Evolutionary conservation across 2,888 invertebrate genomes (phyloP).

Genomic region (Corythucha ciliata): DNA sequence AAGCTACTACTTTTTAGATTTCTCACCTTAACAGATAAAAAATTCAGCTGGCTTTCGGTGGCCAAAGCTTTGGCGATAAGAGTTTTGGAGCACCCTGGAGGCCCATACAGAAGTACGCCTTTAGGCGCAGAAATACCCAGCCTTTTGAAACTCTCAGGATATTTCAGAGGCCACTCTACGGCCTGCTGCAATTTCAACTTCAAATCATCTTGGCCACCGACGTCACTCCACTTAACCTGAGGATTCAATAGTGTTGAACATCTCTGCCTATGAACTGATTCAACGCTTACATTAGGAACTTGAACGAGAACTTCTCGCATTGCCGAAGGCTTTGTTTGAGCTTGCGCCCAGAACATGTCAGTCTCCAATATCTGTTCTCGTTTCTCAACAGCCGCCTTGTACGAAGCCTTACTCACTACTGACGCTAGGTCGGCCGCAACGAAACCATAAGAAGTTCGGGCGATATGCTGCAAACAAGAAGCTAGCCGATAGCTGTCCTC

Average conservation of each 20-base stretch:
- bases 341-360: conserved; percentile 56
- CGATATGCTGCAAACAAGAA: conserved; percentile 51
- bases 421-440: conserved; percentile 80
- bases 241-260: no score
- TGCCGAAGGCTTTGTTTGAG: conserved; percentile 71
- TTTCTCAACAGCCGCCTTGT: conserved; percentile 38
- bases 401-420: conserved; percentile 62
- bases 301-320: conserved; percentile 84
- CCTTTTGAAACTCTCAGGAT: conserved; percentile 69
- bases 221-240: conserved; percentile 71
- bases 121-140: conserved; percentile 78
- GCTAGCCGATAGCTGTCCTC: conserved; percentile 37
- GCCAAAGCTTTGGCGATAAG: conserved; percentile 97
- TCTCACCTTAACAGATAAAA: conserved; percentile 77
- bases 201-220: conserved; percentile 81
- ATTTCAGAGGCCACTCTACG: conserved; percentile 86
- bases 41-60: conserved; percentile 90
- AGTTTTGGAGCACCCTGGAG: conserved; percentile 97
- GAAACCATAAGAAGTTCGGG: conserved; percentile 74
- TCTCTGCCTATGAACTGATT: background rate
- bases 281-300: conserved; percentile 61
- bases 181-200: conserved; percentile 79
- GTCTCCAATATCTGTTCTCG: conserved; percentile 41
- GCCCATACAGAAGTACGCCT: conserved; percentile 90
- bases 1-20: background rate